Evolutionary conservation across 2,797 vertebrate species (phyloP).

Genomic region (Gephyroberyx darwinii): DNA sequence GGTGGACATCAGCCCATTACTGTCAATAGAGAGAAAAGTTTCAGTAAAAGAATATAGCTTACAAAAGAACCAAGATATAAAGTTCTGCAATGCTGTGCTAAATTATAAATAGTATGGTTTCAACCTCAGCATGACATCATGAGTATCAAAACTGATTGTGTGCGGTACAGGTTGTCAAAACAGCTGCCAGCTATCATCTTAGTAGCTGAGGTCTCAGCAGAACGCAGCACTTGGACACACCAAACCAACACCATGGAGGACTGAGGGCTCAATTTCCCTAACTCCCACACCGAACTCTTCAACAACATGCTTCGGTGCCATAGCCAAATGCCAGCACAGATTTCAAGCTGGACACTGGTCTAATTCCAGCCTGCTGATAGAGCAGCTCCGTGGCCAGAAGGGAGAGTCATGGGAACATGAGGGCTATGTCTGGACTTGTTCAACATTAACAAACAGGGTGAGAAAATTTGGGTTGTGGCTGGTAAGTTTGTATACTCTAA

Average conservation of each 20-base stretch:
- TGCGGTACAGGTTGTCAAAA: slow-evolving; percentile 10
- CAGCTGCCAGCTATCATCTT: slow-evolving; percentile 41
- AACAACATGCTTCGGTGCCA: slow-evolving; percentile 31
- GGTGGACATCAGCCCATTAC: slow-evolving; percentile 71
- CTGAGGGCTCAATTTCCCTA: slow-evolving; percentile 10
- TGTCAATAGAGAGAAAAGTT: slow-evolving; percentile 25
- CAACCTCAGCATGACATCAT: background rate
- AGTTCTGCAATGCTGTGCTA: background rate
- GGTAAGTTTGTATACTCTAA: background rate
- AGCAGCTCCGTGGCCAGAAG: slow-evolving; percentile 49
- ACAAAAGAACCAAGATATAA: slow-evolving; percentile 8
- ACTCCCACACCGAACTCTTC: slow-evolving; percentile 19
- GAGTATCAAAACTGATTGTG: background rate
- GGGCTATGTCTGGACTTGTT: slow-evolving; percentile 62
- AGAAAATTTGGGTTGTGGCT: background rate
- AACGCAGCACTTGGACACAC: slow-evolving; percentile 9
- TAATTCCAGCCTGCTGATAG: slow-evolving; percentile 73
- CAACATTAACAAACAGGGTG: slow-evolving; percentile 34
- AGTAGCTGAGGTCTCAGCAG: background rate
- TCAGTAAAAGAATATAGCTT: background rate
- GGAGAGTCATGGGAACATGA: slow-evolving; percentile 19
- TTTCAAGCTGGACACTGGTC: slow-evolving; percentile 55
- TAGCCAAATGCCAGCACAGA: slow-evolving; percentile 42
- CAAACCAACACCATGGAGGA: background rate
- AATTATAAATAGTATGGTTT: slow-evolving; percentile 6